phyloP scores from a whole-genome alignment of 2,888 invertebrate genomes.

The Pheosia gnoma region DNA sequence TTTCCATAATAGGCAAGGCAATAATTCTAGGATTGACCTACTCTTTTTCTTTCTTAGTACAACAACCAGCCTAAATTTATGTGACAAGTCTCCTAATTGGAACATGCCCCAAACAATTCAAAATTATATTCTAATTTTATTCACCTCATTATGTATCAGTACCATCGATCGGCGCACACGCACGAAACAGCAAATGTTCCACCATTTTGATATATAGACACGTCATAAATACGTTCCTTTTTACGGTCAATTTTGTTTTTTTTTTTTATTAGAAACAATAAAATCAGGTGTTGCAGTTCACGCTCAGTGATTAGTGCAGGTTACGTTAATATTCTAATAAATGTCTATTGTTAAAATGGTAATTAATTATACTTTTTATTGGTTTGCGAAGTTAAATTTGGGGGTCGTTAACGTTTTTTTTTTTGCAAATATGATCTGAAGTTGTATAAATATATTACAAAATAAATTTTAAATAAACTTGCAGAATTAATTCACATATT shows the following conservation, averaged over 20 bases:
- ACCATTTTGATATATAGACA: slow-evolving; percentile 47
- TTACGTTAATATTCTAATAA: slow-evolving; percentile 21
- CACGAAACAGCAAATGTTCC: slow-evolving; percentile 54
- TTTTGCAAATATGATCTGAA: too few relatives aligned
- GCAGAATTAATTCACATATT: too few relatives aligned
- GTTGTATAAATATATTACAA: too few relatives aligned
- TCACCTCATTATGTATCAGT: slow-evolving; percentile 57
- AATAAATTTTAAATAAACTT: too few relatives aligned
- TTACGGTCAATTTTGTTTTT: slow-evolving; percentile 57
- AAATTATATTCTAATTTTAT: slow-evolving; percentile 54
- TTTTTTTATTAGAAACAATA: slow-evolving; percentile 54
- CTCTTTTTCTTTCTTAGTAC: too few relatives aligned
- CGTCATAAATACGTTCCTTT: slow-evolving; percentile 37
- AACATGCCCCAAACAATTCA: slow-evolving; percentile 12
- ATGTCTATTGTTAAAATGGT: neutral
- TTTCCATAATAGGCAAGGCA: too few relatives aligned
- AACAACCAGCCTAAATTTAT: too few relatives aligned
- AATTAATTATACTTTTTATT: neutral
- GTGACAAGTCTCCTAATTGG: slow-evolving; percentile 16
- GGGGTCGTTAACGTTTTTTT: neutral
- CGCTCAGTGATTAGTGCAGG: slow-evolving; percentile 35
- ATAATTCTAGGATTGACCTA: too few relatives aligned
- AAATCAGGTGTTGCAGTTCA: slow-evolving; percentile 65
- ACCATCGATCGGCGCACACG: slow-evolving; percentile 42
- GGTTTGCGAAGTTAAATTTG: neutral